Evolutionary conservation across 1,140 invertebrate genomes (phyloP).

Genomic region (Pygmarrhopalites habei): DNA sequence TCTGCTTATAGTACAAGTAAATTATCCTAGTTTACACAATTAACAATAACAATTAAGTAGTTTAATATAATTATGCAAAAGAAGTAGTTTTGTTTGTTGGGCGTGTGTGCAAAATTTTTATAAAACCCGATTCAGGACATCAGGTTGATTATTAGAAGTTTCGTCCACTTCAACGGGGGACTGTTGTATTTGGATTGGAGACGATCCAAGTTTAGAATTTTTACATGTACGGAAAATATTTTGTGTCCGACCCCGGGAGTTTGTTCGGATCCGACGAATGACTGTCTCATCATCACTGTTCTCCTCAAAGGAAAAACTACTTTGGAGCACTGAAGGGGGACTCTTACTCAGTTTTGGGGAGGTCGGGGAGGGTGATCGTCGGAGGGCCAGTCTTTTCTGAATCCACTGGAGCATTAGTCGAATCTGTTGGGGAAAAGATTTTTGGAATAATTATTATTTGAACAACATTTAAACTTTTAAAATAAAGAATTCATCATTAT

Average conservation of each 20-base stretch:
- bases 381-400: slow-evolving; percentile 40
- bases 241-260: slow-evolving; percentile 36
- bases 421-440: no score
- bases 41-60: no score
- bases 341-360: slow-evolving; percentile 4
- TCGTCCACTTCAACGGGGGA: slow-evolving; percentile 1
- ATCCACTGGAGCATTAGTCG: slow-evolving; percentile 44
- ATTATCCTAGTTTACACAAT: no score
- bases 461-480: no score
- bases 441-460: no score
- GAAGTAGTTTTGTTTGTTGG: no score
- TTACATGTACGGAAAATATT: slow-evolving; percentile 29
- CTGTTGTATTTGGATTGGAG: not conserved
- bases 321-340: not conserved
- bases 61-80: no score
- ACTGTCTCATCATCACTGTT: slow-evolving; percentile 37
- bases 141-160: slow-evolving; percentile 16
- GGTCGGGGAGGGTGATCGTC: slow-evolving; percentile 21
- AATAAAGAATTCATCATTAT: no score
- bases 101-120: no score
- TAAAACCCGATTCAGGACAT: slow-evolving; percentile 21
- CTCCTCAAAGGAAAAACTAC: slow-evolving; percentile 29
- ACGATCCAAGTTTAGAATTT: not conserved
- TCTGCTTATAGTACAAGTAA: no score
- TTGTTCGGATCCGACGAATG: slow-evolving; percentile 36